Evolutionary conservation across 2,113 vertebrate genomes (phyloP), one percentile per base, ranked within the genome.

Genomic region (Lanius collurio): DNA sequence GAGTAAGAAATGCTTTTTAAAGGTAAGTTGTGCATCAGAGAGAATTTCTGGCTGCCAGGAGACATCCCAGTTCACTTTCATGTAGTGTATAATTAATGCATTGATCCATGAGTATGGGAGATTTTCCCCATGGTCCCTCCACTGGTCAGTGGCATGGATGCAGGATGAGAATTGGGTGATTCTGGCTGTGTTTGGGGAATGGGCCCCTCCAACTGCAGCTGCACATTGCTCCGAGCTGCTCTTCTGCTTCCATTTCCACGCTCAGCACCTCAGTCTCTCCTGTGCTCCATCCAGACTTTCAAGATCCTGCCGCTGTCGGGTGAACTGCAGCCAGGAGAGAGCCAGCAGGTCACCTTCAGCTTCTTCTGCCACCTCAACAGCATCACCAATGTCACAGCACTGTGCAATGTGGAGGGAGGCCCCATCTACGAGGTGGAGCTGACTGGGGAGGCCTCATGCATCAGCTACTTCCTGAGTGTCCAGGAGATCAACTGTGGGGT

Each of bases 401-500:
- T 98, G 81, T 99, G 99, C 21, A 42, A 80, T 24, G 98, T 99
- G 13, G 97, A 98, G 70, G 98, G 98, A 17, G 99, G 99, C 7
- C 99, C 99, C 0, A 97, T 84, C 24, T 99, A 99, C 12, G 70
- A 98, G 37, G 30, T 99, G 20, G 8, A 17, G 3, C 98, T 99
- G 23, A 97, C 80, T 7, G 98, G 99, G 77, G 98, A 99, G 80
- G 97, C 99, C 19, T 98, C 98, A 0, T 41, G 93, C 8, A 76
- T 99, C 97, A 97, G 20, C 70, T 99, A 99, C 83, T 80, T 86
- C 42, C 96, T 99, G 21, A 96, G 98, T 62, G 42, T 24, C 12
- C 97, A 46, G 4, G 71, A 97, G 46, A 97, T 99, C 3, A 35
- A 98, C 96, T 98, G 98, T 1, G 98, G 99, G 35, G 59, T 94